Evolutionary conservation across 2,797 vertebrate species (phyloP).

Genomic region (Sebastes minor): DNA sequence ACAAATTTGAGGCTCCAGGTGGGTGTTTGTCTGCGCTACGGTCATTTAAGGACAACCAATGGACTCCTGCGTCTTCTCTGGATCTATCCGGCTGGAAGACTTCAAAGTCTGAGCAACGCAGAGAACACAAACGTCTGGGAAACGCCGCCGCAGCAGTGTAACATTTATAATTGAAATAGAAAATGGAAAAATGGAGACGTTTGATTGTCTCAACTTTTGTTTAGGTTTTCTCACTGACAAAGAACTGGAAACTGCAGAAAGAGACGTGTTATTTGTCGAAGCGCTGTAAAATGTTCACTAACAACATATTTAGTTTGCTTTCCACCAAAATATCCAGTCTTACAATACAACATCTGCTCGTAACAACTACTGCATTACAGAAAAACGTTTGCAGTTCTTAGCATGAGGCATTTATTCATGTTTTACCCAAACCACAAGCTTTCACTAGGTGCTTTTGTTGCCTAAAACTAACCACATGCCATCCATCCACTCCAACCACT

Average conservation of each 20-base stretch:
- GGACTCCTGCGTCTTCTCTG: constrained; percentile 29
- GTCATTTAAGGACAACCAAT: constrained; percentile 57
- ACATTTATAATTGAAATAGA: neutral
- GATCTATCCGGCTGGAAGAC: constrained; percentile 1
- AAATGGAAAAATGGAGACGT: neutral
- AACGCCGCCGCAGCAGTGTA: neutral
- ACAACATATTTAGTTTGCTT: neutral
- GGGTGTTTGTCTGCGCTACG: constrained; percentile 28
- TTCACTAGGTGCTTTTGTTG: neutral
- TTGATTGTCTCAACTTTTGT: neutral
- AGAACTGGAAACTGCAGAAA: neutral
- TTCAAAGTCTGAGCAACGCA: constrained; percentile 12
- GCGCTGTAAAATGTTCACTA: neutral
- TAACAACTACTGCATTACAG: neutral
- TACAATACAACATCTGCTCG: neutral
- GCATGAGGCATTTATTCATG: neutral
- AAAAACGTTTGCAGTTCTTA: neutral
- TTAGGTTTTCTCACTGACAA: neutral
- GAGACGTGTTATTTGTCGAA: neutral
- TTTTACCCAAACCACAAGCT: neutral
- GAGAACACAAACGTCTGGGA: neutral
- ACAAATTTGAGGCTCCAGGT: constrained; percentile 13
- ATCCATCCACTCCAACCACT: neutral
- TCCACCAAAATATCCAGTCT: neutral
- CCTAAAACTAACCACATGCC: no score